Conservation (phyloP, 2,113 vertebrate species). For the Cebus imitator region DNA sequence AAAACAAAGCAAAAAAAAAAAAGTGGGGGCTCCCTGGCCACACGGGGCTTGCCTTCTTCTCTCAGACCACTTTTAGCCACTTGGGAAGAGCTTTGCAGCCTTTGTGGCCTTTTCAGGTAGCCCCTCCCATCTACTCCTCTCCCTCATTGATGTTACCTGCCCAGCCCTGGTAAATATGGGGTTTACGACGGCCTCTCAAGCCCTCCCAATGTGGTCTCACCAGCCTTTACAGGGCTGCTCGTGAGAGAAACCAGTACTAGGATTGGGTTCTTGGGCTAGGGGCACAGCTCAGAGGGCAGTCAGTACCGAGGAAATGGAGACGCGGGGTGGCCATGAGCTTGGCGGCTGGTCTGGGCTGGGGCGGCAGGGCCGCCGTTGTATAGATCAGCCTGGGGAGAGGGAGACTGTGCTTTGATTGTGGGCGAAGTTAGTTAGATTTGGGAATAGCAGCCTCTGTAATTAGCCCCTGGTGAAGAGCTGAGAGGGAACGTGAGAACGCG, state of each 20-base stretch:
- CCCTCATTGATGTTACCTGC: background rate
- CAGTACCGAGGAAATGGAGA: background rate
- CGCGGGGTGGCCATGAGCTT: rapidly evolving
- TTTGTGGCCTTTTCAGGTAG: rapidly evolving
- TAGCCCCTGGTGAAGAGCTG: background rate
- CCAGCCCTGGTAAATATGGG: rapidly evolving
- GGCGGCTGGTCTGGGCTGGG: background rate
- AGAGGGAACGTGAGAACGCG: background rate
- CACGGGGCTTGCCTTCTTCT: rapidly evolving
- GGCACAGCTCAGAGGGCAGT: background rate
- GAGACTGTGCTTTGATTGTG: conserved; percentile 45
- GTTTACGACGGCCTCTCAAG: background rate
- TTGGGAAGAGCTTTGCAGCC: rapidly evolving
- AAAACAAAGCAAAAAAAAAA: background rate
- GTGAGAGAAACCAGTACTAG: conserved; percentile 12
- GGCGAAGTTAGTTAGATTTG: conserved; percentile 33
- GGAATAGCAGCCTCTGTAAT: background rate
- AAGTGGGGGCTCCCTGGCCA: too few relatives aligned
- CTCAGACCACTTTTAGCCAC: background rate
- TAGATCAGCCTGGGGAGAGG: background rate
- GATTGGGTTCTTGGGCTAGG: background rate
- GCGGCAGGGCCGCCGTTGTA: conserved; percentile 20
- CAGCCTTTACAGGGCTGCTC: background rate
- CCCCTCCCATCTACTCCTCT: background rate
- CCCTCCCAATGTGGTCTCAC: too few relatives aligned